Evolutionary conservation across 2,113 vertebrate species (phyloP).

Genomic region (Proterorhinus semilunaris): DNA sequence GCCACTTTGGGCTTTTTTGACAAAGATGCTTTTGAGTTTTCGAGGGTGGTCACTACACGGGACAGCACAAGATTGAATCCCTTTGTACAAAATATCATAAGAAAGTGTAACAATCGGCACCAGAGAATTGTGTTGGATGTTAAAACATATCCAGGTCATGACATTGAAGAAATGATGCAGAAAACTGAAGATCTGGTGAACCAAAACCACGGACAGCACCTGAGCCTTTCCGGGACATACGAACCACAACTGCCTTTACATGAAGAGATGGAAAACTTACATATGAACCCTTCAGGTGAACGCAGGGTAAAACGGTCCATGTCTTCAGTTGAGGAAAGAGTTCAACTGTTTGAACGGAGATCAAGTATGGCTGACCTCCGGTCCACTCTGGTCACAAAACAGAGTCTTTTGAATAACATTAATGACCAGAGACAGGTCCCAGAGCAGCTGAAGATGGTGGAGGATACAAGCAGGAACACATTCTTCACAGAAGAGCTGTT

Average conservation of each 20-base stretch:
- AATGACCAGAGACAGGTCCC: constrained; percentile 27
- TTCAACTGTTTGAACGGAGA: neutral
- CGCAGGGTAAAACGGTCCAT: too few species aligned
- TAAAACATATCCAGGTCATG: fast-evolving
- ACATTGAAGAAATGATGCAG: constrained; percentile 13
- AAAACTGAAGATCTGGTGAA: constrained; percentile 28
- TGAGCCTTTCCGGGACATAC: constrained; percentile 14
- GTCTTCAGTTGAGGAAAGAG: neutral
- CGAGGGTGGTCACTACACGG: constrained; percentile 21
- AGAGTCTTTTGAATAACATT: constrained; percentile 8
- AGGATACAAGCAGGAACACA: constrained; percentile 4
- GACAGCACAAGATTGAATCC: neutral
- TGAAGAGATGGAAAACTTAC: neutral
- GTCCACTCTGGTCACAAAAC: too few species aligned
- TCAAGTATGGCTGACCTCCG: too few species aligned
- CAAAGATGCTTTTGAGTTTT: constrained; percentile 13
- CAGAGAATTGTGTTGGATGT: constrained; percentile 10
- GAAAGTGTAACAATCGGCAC: constrained; percentile 24
- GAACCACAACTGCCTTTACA: neutral
- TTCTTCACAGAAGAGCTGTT: constrained; percentile 23
- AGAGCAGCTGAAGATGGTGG: constrained; percentile 10
- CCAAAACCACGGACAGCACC: constrained; percentile 19
- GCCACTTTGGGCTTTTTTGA: constrained; percentile 25
- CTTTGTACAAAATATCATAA: constrained; percentile 14
- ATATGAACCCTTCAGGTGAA: neutral